phyloP scores from a whole-genome alignment of 37 sponge, comb jelly and placozoan species.

The Eunapius fragilis region DNA sequence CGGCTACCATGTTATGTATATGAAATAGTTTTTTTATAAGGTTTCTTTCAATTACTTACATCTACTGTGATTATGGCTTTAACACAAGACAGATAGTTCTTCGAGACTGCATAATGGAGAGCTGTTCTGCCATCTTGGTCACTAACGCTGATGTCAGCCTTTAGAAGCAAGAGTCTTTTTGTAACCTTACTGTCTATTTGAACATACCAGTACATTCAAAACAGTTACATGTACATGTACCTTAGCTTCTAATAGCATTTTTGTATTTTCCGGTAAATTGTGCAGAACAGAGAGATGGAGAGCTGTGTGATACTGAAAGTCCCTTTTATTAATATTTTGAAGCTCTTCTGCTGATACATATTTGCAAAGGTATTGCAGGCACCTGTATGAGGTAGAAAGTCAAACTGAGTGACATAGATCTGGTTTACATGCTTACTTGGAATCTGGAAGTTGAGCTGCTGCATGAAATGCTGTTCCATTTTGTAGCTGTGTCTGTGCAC shows the following conservation, averaged over 20 bases:
- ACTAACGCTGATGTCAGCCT: slow-evolving; percentile 66
- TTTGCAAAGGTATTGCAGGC: slow-evolving; percentile 63
- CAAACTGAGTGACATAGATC: neutral
- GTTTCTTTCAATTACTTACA: slow-evolving; percentile 13
- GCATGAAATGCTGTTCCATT: slow-evolving; percentile 40
- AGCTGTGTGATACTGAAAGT: slow-evolving; percentile 43
- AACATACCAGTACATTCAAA: too few species aligned
- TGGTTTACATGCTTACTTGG: slow-evolving; percentile 18
- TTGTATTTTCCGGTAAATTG: slow-evolving; percentile 29
- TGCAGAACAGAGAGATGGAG: slow-evolving; percentile 56
- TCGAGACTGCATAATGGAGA: slow-evolving; percentile 76
- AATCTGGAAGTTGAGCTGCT: slow-evolving; percentile 26
- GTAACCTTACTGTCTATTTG: too few species aligned
- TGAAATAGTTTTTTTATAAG: neutral
- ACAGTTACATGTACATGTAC: slow-evolving; percentile 9
- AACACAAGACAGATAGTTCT: slow-evolving; percentile 39
- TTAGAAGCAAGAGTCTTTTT: neutral
- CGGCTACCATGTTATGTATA: slow-evolving; percentile 14
- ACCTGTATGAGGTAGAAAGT: slow-evolving; percentile 5
- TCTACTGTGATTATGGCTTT: slow-evolving; percentile 37
- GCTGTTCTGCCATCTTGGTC: slow-evolving; percentile 79
- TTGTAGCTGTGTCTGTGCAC: slow-evolving; percentile 32
- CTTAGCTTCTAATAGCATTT: slow-evolving; percentile 43
- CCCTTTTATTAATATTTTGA: slow-evolving; percentile 46
- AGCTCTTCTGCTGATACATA: slow-evolving; percentile 11